Conservation (phyloP, 2,888 invertebrate species). For the Ophioninae sp. region DNA sequence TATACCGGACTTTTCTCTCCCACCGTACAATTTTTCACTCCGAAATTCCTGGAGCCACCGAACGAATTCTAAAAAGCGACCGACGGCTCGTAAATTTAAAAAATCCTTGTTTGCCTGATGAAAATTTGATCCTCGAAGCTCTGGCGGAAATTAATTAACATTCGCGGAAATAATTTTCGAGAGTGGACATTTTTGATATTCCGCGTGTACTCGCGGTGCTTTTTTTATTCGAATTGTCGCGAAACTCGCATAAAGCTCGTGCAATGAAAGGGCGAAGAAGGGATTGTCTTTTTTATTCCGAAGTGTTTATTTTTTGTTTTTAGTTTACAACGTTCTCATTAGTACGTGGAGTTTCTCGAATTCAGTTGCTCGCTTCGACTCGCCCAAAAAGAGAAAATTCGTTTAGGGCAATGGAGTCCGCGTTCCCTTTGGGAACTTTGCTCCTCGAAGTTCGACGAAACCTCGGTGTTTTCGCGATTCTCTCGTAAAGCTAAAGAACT, state of each 20-base stretch:
- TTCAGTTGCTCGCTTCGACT: constrained; percentile 17
- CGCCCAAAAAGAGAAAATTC: constrained; percentile 24
- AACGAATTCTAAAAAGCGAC: not conserved
- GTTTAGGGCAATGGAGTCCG: constrained; percentile 8
- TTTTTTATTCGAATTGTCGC: not conserved
- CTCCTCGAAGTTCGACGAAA: constrained; percentile 14
- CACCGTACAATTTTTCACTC: constrained; percentile 43
- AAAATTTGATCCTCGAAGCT: not conserved
- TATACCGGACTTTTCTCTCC: constrained; percentile 45
- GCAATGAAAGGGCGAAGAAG: not conserved
- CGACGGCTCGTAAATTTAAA: not conserved
- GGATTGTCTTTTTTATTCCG: not conserved
- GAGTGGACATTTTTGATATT: not conserved
- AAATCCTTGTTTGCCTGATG: not conserved
- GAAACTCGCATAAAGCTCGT: not conserved
- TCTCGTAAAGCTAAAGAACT: constrained; percentile 5
- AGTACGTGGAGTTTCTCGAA: constrained; percentile 19
- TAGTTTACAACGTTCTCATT: constrained; percentile 29
- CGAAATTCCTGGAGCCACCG: constrained; percentile 13
- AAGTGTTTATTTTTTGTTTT: constrained; percentile 3
- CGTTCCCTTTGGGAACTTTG: constrained; percentile 3
- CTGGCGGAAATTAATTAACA: not conserved
- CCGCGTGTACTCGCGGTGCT: not conserved
- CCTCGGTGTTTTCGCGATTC: constrained; percentile 25
- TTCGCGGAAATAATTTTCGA: not conserved